phyloP scores from a whole-genome alignment of 2,113 vertebrate genomes.

The Otis tarda region DNA sequence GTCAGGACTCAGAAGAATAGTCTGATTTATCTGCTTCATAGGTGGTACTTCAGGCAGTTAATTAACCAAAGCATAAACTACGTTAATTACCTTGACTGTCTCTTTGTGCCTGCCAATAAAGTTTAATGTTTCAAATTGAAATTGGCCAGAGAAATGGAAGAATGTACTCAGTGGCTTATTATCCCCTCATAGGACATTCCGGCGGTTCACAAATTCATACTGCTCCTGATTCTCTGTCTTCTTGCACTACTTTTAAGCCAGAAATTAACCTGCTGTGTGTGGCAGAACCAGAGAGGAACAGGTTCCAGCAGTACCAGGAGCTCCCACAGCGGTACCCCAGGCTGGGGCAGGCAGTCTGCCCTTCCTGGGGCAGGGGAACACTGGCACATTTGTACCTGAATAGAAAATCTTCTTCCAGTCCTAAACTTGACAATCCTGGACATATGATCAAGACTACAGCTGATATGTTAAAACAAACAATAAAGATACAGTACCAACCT shows the following conservation, averaged over 20 bases:
- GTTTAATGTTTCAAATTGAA: slow-evolving; percentile 59
- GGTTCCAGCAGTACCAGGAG: not conserved
- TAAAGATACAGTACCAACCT: rapidly evolving
- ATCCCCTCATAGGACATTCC: not conserved
- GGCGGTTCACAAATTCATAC: not conserved
- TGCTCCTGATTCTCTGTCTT: not conserved
- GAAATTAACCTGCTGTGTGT: not conserved
- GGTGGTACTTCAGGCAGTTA: slow-evolving; percentile 25
- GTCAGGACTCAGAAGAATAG: slow-evolving; percentile 14
- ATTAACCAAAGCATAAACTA: slow-evolving; percentile 29
- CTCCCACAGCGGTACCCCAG: not conserved
- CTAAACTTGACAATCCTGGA: not conserved
- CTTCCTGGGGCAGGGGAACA: not conserved
- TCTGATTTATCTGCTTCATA: slow-evolving; percentile 37
- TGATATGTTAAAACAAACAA: not conserved
- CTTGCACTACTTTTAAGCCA: not conserved
- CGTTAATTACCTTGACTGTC: slow-evolving; percentile 42
- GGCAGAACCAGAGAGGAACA: not conserved
- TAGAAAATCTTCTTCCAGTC: not conserved
- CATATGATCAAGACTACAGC: not conserved
- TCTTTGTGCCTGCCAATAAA: slow-evolving; percentile 64
- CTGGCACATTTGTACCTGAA: not conserved
- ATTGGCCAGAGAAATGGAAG: slow-evolving; percentile 62
- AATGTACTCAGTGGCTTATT: slow-evolving; percentile 46
- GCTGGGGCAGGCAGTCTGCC: not conserved